A percentile compares a stretch with the other conserved stretches of the same genome.
Conservation (phyloP, 92 coral and sea anemone species). For the Bergia puertoricense region DNA sequence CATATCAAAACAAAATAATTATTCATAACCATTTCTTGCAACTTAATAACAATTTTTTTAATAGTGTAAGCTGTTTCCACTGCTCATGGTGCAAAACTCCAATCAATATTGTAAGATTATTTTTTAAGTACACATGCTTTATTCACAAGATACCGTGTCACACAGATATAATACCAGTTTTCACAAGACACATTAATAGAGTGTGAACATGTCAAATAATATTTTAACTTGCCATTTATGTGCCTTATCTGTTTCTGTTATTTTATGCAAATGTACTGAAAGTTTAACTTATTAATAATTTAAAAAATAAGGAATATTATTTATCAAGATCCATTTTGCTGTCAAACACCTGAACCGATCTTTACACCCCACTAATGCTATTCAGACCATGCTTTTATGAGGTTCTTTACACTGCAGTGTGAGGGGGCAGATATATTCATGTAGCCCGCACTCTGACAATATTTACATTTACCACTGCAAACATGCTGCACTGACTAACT, state of each 20-base stretch:
- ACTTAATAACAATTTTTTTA: no score
- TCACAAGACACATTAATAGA: not conserved
- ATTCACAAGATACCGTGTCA: not conserved
- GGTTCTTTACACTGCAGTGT: no score
- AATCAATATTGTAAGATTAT: not conserved
- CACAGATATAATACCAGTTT: not conserved
- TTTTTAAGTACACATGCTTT: not conserved
- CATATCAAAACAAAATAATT: not conserved
- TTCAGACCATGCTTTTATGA: no score
- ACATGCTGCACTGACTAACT: no score
- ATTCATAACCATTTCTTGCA: no score
- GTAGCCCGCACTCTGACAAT: no score
- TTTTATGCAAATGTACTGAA: not conserved
- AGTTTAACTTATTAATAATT: slow-evolving; percentile 18
- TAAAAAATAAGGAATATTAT: not conserved
- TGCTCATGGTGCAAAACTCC: not conserved
- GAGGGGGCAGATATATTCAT: no score
- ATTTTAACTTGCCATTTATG: not conserved
- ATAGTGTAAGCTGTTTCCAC: not conserved
- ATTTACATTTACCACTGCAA: no score
- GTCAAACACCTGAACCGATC: not conserved
- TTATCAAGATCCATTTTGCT: not conserved
- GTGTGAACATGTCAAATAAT: no score
- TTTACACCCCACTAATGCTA: no score
- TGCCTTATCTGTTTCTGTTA: not conserved